Base-by-base conservation (phyloP, 2,888 invertebrate species). In the Drosophila kokeensis region DNA sequence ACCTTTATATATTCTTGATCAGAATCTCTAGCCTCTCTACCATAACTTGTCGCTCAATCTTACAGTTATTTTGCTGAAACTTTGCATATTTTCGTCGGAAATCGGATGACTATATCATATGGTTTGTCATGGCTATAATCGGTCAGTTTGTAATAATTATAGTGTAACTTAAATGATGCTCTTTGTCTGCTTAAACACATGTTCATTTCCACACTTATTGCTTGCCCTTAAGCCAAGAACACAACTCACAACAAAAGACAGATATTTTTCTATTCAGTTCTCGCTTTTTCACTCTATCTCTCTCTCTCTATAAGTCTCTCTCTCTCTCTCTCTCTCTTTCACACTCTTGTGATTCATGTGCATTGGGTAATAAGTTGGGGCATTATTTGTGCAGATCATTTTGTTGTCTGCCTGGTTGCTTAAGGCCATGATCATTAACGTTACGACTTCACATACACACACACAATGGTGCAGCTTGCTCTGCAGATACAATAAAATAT, bases 401-500 rank as follows among this genome's bases (percentile, higher is more conserved):
- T 67, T 62, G 34, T 38, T 48, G 40, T 21, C 15, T 13, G 45
- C 4, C 36, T 40, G 52, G 50, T 49, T 73, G 57, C 60, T 70
- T 67, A 24, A 53, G 67, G 71, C 70, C 72, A 68, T 57, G 86
- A 80, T 86, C 89, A 86, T 83, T 88, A 83, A 83, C 73, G 45
- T 45, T 24, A 78, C 68, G 54, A 49, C 61, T 52, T 15, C 54
- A 30, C 71, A 71, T 64, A 67, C 68, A 55, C 59, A 61, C 54
- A n/a, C 42, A 13, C 21, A 45, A 8, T 55, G 58, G 15, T 58
- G 75, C 76, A 63, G 53, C 29, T 36, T 60, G 58, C 49, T 62
- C 48, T 55, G 66, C 67, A 78, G 70, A 69, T 69, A 73, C 65
- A 77, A 61, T 52, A 73, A 62, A 45, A 66, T 11, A 54, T 2